Conservation (phyloP, 2,888 invertebrate genomes). For the Eupeodes luniger region DNA sequence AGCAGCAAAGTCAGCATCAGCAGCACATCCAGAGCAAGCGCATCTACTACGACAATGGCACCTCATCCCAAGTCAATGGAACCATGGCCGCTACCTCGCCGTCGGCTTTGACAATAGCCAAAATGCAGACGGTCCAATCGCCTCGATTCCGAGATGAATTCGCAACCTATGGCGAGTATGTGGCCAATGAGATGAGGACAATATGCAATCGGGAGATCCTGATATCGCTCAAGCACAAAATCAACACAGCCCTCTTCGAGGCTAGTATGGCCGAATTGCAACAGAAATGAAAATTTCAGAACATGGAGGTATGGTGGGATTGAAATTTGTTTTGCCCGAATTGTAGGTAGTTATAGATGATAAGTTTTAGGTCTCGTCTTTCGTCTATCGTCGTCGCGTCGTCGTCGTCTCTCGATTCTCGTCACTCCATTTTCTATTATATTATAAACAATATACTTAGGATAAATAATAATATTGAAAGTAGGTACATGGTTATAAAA, state of each 20-base stretch:
- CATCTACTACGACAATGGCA: slow-evolving; percentile 80
- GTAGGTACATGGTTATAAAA: neutral
- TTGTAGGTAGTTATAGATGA: neutral
- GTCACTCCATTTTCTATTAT: slow-evolving; percentile 2
- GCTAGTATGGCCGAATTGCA: slow-evolving; percentile 86
- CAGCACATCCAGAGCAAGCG: slow-evolving; percentile 79
- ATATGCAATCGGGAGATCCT: slow-evolving; percentile 86
- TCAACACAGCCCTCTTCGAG: slow-evolving; percentile 87
- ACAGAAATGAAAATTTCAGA: slow-evolving; percentile 78
- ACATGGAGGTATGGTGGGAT: slow-evolving; percentile 19
- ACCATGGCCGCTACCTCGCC: slow-evolving; percentile 65
- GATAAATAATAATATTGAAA: neutral
- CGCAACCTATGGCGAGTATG: slow-evolving; percentile 86
- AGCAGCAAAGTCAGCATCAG: slow-evolving; percentile 78
- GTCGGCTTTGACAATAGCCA: slow-evolving; percentile 57
- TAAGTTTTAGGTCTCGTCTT: neutral
- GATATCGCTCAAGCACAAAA: slow-evolving; percentile 86
- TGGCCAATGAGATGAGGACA: slow-evolving; percentile 86
- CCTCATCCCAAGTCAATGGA: slow-evolving; percentile 74
- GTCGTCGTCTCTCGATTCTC: neutral
- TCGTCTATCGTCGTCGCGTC: too few species aligned
- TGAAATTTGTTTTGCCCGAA: neutral
- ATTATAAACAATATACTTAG: neutral
- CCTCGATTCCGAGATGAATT: slow-evolving; percentile 85
- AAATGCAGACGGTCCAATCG: slow-evolving; percentile 44